phyloP scores from a whole-genome alignment of 2,113 vertebrate species.

The Corydoras sp. region DNA sequence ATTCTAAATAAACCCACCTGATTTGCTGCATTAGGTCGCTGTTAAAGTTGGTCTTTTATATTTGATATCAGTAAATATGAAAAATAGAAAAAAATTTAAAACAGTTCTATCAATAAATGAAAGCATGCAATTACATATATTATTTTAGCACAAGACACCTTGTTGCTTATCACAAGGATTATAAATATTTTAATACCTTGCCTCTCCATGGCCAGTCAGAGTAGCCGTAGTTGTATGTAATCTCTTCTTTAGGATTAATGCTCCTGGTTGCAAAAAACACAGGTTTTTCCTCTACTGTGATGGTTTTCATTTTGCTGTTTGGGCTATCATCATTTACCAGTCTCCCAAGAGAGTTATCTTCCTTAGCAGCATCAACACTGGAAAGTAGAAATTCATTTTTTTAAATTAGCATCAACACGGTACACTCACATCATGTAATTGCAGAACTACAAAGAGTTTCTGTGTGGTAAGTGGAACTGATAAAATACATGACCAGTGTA shows the following conservation, averaged over 20 bases:
- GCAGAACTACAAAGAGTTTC: too few relatives aligned
- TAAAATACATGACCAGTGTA: not conserved
- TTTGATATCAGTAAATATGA: not conserved
- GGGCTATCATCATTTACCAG: conserved; percentile 28
- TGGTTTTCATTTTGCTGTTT: conserved; percentile 42
- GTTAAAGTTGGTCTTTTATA: not conserved
- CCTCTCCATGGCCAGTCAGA: conserved; percentile 42
- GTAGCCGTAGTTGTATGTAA: conserved; percentile 38
- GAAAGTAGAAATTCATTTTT: not conserved
- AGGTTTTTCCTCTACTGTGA: conserved; percentile 24
- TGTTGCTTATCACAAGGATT: not conserved
- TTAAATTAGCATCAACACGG: too few relatives aligned
- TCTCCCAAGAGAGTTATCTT: conserved; percentile 32
- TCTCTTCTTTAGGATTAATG: conserved; percentile 40
- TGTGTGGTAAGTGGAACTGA: not conserved
- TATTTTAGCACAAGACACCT: not conserved
- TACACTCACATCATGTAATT: too few relatives aligned
- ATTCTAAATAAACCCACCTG: not conserved
- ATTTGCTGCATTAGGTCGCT: not conserved
- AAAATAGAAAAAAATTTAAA: not conserved
- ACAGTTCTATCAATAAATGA: not conserved
- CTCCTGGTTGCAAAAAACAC: conserved; percentile 36
- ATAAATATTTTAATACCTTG: conserved; percentile 15
- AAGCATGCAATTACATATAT: not conserved
- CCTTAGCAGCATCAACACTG: conserved; percentile 8